Evolutionary conservation across 2,888 invertebrate species (phyloP), one percentile per base, ranked within the genome.

Genomic region (Trachelus stipa): DNA sequence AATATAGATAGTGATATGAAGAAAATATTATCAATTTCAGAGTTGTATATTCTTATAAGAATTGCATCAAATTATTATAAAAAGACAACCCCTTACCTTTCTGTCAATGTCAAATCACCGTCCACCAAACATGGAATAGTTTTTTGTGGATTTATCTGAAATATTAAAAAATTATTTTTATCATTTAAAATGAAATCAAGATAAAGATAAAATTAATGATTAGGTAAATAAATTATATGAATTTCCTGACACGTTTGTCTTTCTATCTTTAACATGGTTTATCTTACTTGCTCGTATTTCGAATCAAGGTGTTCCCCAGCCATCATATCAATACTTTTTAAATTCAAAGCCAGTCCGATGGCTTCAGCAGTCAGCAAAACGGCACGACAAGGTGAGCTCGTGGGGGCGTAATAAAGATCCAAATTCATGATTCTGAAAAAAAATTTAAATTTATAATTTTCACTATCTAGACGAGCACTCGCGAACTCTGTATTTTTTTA

Each of bases 291-390:
- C 68, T 90, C 85, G 78, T 85, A 92, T 79, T 92, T 92, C 4
- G 91, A 89, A 35, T 85, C 89, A n/a, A 88, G 79, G 34, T 92
- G 87, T 81, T 92, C 92, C 0, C 90, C 90, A 73, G 84, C 83
- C 6, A 87, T 74, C n/a, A 91, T 35, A 80, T 92, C 85, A 34
- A 91, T 40, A n/a, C 77, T 73, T 77, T 90, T 91, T 35, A 90
- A 80, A 78, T 92, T 91, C 34, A 92, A 76, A 6, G 88, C 78
- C 3, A 92, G 79, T 33, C 90, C 91, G 73, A 92, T 86, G 15
- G 91, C 88, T 79, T 91, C 90, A 0, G 91, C 91, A 1, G 90
- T 86, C 34, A 92, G 85, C 84, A 90, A 80, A 3, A 92, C 91
- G 1, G 91, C 88, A 4, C 92, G 90, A 84, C 92, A 91, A 3